phyloP scores from a whole-genome alignment of 2,797 vertebrate species.

The Acomys russatus region DNA sequence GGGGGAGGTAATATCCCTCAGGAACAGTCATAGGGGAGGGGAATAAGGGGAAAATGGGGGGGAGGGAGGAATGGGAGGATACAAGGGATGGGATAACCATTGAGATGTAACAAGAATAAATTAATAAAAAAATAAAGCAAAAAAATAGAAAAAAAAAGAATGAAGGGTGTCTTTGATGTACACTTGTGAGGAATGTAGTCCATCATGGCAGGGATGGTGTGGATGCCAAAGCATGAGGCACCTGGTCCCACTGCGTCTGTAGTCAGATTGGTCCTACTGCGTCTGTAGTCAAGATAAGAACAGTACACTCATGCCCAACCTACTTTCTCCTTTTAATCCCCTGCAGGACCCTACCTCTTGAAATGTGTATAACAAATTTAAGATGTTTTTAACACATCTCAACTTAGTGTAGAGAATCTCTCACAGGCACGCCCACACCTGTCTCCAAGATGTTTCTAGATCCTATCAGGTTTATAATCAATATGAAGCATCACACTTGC shows the following conservation, averaged over 20 bases:
- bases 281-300: not conserved
- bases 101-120: too few species aligned
- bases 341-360: not conserved
- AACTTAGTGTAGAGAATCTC: not conserved
- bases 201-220: not conserved
- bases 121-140: too few species aligned
- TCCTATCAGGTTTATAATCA: not conserved
- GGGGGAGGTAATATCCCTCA: too few species aligned
- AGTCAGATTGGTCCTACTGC: not conserved
- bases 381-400: not conserved
- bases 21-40: too few species aligned
- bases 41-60: too few species aligned
- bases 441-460: not conserved
- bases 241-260: not conserved
- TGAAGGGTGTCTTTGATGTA: not conserved
- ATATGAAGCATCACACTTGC: not conserved
- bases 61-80: too few species aligned
- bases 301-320: rapidly evolving
- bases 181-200: not conserved
- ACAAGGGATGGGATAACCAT: too few species aligned
- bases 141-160: too few species aligned
- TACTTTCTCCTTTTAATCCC: not conserved
- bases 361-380: not conserved
- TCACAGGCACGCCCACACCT: not conserved
- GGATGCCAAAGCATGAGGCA: not conserved